Conservation (phyloP, 35 echinoderm and acorn worm genomes). For the Eucidaris tribuloides region DNA sequence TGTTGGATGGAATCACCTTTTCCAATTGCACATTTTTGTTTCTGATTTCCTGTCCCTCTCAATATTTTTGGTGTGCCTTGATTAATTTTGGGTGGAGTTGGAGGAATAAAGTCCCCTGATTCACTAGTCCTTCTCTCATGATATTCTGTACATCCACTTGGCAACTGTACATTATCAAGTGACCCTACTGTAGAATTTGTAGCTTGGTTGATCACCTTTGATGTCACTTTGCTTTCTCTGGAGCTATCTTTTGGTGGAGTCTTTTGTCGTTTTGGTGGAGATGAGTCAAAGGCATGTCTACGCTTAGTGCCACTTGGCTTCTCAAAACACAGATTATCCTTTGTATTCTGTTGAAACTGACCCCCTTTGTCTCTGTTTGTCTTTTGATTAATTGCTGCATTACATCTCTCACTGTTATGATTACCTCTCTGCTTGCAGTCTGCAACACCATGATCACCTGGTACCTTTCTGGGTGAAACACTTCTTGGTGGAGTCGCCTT, state of each 20-base stretch:
- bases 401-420: neutral
- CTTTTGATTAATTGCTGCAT: neutral
- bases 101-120: conserved; percentile 59
- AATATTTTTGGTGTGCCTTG: conserved; percentile 42
- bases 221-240: neutral
- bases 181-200: neutral
- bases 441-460: too few species aligned
- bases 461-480: too few species aligned
- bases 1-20: too few species aligned
- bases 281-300: neutral
- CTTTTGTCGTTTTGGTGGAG: neutral
- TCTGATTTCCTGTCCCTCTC: conserved; percentile 12
- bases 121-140: conserved; percentile 52
- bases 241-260: neutral
- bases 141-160: neutral
- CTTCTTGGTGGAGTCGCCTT: conserved; percentile 4
- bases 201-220: neutral
- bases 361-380: neutral
- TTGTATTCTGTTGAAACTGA: neutral
- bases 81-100: conserved; percentile 56
- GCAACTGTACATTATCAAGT: neutral
- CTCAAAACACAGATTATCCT: neutral
- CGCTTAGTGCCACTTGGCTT: too few species aligned
- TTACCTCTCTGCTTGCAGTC: too few species aligned
- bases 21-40: neutral